Percentiles rank a stretch among this genome's conserved stretches.
Evolutionary conservation across 2,888 invertebrate species (phyloP).

Genomic region (Dermolepida albohirtum): DNA sequence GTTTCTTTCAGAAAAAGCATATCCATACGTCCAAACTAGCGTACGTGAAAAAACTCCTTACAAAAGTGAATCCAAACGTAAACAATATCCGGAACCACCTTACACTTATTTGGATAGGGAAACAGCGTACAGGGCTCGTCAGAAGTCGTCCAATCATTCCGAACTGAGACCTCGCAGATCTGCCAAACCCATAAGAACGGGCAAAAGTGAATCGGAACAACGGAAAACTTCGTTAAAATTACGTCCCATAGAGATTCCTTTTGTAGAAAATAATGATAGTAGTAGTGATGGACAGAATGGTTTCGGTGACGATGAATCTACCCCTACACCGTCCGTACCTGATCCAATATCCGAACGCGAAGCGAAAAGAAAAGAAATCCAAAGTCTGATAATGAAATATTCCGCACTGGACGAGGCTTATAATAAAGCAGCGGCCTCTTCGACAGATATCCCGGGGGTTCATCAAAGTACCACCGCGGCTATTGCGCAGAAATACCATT

Average conservation of each 20-base stretch:
- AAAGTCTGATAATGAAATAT: constrained; percentile 85
- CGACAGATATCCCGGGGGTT: constrained; percentile 42
- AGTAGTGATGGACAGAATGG: constrained; percentile 47
- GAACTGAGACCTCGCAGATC: constrained; percentile 61
- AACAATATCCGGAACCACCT: constrained; percentile 59
- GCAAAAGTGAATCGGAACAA: constrained; percentile 74
- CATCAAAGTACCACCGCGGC: constrained; percentile 55
- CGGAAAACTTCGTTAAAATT: constrained; percentile 66
- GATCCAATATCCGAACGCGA: constrained; percentile 79
- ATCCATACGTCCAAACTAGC: constrained; percentile 68
- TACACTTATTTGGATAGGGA: constrained; percentile 62
- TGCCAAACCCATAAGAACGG: constrained; percentile 70
- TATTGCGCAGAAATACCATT: constrained; percentile 60
- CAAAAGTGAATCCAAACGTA: constrained; percentile 36
- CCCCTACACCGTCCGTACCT: constrained; percentile 65
- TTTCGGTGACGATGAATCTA: constrained; percentile 65
- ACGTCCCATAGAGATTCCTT: constrained; percentile 65
- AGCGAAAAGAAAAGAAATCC: constrained; percentile 85
- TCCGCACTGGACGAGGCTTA: constrained; percentile 82
- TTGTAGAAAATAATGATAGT: constrained; percentile 50
- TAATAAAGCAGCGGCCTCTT: constrained; percentile 64
- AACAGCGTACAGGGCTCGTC: constrained; percentile 58
- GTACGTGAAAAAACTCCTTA: constrained; percentile 75
- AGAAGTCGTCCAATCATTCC: constrained; percentile 52
- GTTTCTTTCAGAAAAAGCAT: constrained; percentile 76